Evolutionary conservation across 1,140 invertebrate genomes (phyloP).

Genomic region (Temnothorax nylanderi): DNA sequence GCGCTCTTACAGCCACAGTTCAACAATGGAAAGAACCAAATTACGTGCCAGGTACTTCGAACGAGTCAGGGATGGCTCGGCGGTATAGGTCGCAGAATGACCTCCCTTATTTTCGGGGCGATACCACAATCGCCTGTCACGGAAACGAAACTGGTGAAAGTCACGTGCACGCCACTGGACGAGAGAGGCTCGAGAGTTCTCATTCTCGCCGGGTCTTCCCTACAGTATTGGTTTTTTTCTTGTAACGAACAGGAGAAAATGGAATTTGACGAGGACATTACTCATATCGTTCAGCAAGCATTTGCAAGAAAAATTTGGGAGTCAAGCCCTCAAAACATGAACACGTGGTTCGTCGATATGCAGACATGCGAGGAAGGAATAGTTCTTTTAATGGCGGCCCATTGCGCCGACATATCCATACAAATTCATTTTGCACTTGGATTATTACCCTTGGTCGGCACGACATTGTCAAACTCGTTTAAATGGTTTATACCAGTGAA

Average conservation of each 20-base stretch:
- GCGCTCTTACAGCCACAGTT: conserved; percentile 90
- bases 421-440: conserved; percentile 90
- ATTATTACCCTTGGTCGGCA: conserved; percentile 76
- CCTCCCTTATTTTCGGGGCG: conserved; percentile 95
- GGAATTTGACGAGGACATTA: conserved; percentile 89
- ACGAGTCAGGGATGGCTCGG: conserved; percentile 94
- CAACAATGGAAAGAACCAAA: conserved; percentile 87
- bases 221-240: conserved; percentile 90
- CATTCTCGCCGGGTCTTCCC: conserved; percentile 88
- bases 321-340: conserved; percentile 82
- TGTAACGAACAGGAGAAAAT: conserved; percentile 86
- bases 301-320: conserved; percentile 88
- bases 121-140: conserved; percentile 89
- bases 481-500: conserved; percentile 87
- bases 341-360: conserved; percentile 91
- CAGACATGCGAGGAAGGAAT: conserved; percentile 89
- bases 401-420: conserved; percentile 88
- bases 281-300: conserved; percentile 87
- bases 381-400: conserved; percentile 90
- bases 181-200: conserved; percentile 87
- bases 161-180: conserved; percentile 83
- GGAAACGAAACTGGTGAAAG: conserved; percentile 91
- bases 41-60: conserved; percentile 90
- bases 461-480: conserved; percentile 77
- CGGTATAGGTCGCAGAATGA: conserved; percentile 93